Evolutionary conservation across 2,888 invertebrate species (phyloP).

Genomic region (Cheilosia variabilis): DNA sequence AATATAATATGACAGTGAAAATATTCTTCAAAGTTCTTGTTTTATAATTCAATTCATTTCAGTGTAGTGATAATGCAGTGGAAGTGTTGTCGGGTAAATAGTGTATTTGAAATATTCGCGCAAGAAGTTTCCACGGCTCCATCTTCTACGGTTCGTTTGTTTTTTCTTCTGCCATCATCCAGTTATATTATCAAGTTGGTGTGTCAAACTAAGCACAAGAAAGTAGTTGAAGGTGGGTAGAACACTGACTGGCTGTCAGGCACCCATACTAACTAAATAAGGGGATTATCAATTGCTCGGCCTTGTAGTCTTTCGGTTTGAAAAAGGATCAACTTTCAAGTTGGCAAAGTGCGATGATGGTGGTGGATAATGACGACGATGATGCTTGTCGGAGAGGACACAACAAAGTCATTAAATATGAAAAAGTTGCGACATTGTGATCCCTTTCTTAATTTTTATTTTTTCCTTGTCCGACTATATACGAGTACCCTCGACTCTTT

Average conservation of each 20-base stretch:
- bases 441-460: conserved; percentile 40
- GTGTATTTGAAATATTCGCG: conserved; percentile 62
- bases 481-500: background rate
- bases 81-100: conserved; percentile 68
- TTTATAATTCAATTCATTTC: conserved; percentile 74
- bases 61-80: conserved; percentile 71
- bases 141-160: background rate
- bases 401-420: conserved; percentile 75
- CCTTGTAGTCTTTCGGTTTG: conserved; percentile 37
- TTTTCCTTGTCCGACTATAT: conserved; percentile 41
- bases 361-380: conserved; percentile 11
- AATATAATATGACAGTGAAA: conserved; percentile 73
- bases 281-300: conserved; percentile 64
- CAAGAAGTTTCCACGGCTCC: conserved; percentile 32
- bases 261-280: conserved; percentile 15
- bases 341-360: background rate
- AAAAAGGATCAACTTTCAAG: conserved; percentile 64
- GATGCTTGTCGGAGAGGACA: conserved; percentile 57
- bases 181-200: conserved; percentile 8
- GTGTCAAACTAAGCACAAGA: background rate
- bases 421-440: conserved; percentile 70
- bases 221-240: conserved; percentile 16
- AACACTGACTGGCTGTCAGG: background rate
- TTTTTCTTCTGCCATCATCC: background rate
- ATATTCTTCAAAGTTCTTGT: conserved; percentile 69